Conservation (phyloP, 2,797 vertebrate genomes). For the Apogon talboti region DNA sequence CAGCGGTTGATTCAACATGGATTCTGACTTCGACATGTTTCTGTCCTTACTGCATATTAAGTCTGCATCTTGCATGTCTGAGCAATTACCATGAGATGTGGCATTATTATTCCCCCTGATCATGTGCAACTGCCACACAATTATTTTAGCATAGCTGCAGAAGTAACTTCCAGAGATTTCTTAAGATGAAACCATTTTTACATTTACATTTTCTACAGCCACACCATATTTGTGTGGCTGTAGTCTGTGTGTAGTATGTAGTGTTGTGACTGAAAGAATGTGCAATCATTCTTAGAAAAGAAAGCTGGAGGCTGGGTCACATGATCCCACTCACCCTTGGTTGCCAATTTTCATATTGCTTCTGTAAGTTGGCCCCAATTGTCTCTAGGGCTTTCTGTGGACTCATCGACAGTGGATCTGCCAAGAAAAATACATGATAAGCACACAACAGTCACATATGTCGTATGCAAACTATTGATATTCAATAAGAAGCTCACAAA, state of each 20-base stretch:
- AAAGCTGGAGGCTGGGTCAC: neutral
- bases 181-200: neutral
- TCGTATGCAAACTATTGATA: neutral
- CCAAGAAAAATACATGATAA: constrained; percentile 32
- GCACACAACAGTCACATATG: constrained; percentile 8
- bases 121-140: too few relatives aligned
- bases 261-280: neutral
- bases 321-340: constrained; percentile 88
- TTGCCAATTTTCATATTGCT: constrained; percentile 99
- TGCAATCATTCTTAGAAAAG: neutral
- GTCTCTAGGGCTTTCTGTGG: constrained; percentile 98
- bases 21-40: too few relatives aligned
- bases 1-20: too few relatives aligned
- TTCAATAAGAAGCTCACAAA: constrained; percentile 7
- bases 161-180: too few relatives aligned
- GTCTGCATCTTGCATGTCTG: too few relatives aligned
- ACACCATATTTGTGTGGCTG: neutral
- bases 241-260: neutral
- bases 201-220: too few relatives aligned
- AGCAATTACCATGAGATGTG: too few relatives aligned
- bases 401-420: constrained; percentile 98
- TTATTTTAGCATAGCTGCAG: too few relatives aligned
- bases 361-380: constrained; percentile 96
- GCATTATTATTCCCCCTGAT: too few relatives aligned
- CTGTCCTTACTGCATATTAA: too few relatives aligned